A percentile compares a stretch with the other conserved stretches of the same genome.
phyloP scores from a whole-genome alignment of 2,797 vertebrate genomes.

The Enoplosus armatus region DNA sequence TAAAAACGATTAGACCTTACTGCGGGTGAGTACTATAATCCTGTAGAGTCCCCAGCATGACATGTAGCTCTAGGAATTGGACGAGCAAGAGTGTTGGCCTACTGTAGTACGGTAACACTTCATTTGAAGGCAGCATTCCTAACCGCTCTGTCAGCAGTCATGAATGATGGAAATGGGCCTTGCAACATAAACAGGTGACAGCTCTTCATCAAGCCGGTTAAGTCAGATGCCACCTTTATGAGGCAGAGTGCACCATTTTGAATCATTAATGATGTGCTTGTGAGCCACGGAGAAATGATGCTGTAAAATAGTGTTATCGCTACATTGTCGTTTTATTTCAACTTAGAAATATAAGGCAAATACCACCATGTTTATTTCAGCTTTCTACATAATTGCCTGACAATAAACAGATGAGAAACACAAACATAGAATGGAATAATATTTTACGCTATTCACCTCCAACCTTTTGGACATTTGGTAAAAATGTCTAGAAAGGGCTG shows the following conservation, averaged over 20 bases:
- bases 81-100: constrained; percentile 88
- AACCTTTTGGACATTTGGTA: constrained; percentile 85
- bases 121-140: constrained; percentile 87
- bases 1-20: constrained; percentile 86
- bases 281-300: constrained; percentile 80
- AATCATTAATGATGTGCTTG: constrained; percentile 73
- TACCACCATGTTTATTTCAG: constrained; percentile 76
- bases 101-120: constrained; percentile 89
- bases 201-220: constrained; percentile 18
- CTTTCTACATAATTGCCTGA: constrained; percentile 80
- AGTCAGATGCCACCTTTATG: constrained; percentile 37
- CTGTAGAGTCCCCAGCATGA: constrained; percentile 86
- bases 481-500: constrained; percentile 85
- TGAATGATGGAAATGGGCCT: constrained; percentile 78
- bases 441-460: constrained; percentile 68
- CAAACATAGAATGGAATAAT: constrained; percentile 72
- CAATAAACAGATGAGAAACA: constrained; percentile 80
- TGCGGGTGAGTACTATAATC: constrained; percentile 87
- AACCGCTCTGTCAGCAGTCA: constrained; percentile 68
- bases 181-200: constrained; percentile 44
- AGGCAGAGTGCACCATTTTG: constrained; percentile 70
- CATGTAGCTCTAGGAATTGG: constrained; percentile 79
- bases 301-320: constrained; percentile 89
- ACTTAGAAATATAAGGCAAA: constrained; percentile 74
- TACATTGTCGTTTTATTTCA: constrained; percentile 84